These are phyloP conservation scores for Sogatella furcifera DNA, from an alignment of 1,140 invertebrate genomes.

Conservation along the genomic window DNA sequence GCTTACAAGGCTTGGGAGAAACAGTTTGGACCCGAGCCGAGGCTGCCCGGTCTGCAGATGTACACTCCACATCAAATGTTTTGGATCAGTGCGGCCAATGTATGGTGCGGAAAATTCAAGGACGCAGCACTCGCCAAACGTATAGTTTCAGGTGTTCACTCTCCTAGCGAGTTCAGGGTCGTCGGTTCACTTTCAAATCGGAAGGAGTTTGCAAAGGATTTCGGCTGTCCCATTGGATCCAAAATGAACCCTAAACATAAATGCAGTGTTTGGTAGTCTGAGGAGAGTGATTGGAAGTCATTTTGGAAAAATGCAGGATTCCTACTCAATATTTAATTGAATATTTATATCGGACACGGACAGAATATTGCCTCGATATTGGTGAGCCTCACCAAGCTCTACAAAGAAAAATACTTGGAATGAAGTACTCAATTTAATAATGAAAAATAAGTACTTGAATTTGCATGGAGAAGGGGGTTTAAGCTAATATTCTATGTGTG, in stretches of 20 bases:
- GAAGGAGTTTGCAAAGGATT: constrained; percentile 72
- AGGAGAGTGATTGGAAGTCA: too few relatives aligned
- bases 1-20: constrained; percentile 37
- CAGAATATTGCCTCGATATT: too few relatives aligned
- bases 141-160: constrained; percentile 36
- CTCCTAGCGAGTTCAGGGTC: constrained; percentile 67
- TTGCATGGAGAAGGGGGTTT: too few relatives aligned
- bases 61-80: constrained; percentile 42
- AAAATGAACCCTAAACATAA: constrained; percentile 81
- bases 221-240: constrained; percentile 65
- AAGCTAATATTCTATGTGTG: too few relatives aligned
- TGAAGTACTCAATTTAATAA: too few relatives aligned
- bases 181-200: constrained; percentile 80
- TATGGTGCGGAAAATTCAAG: constrained; percentile 44
- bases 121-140: neutral
- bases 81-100: constrained; percentile 51
- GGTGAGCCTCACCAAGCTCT: too few relatives aligned
- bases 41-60: constrained; percentile 34
- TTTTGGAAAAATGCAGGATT: neutral
- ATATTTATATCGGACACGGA: too few relatives aligned
- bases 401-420: too few relatives aligned
- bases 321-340: too few relatives aligned
- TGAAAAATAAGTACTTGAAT: too few relatives aligned
- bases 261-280: constrained; percentile 59
- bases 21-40: constrained; percentile 25